Evolutionary conservation across 1,140 invertebrate genomes (phyloP).

Genomic region (Acromyrmex charruanus): DNA sequence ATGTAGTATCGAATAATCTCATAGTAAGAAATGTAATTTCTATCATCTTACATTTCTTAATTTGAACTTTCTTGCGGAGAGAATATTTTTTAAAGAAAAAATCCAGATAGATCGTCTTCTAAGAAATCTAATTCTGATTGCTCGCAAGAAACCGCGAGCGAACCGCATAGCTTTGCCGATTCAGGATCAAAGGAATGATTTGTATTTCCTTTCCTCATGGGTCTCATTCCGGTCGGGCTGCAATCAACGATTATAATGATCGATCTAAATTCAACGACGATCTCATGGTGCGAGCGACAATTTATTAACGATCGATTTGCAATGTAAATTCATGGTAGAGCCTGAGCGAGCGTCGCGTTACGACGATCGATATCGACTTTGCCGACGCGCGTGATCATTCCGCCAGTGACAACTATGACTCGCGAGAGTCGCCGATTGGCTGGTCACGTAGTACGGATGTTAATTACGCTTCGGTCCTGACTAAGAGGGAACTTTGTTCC

Average conservation of each 20-base stretch:
- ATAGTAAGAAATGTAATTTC: background rate
- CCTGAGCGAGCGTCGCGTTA: conserved; percentile 10
- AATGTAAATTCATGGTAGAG: conserved; percentile 68
- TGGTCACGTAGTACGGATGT: conserved; percentile 73
- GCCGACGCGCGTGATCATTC: conserved; percentile 36
- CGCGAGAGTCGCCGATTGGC: conserved; percentile 69
- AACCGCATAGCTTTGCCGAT: background rate
- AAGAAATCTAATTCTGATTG: conserved; percentile 41
- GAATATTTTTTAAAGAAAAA: background rate
- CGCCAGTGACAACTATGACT: conserved; percentile 65
- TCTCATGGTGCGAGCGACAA: conserved; percentile 49
- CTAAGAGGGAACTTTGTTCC: conserved; percentile 76
- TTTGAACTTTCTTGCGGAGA: background rate
- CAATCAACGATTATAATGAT: conserved; percentile 65
- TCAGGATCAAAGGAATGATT: conserved; percentile 45
- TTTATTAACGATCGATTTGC: conserved; percentile 66
- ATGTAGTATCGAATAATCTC: conserved; percentile 5
- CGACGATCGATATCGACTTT: conserved; percentile 65
- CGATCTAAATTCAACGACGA: conserved; percentile 60
- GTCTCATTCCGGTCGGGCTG: conserved; percentile 41
- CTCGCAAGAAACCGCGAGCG: background rate
- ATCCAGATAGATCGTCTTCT: background rate
- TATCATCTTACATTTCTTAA: conserved; percentile 8
- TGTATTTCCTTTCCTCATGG: conserved; percentile 57
- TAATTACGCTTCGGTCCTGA: conserved; percentile 75